phyloP scores from a whole-genome alignment of 1,140 invertebrate genomes.

The Drosophila azteca region DNA sequence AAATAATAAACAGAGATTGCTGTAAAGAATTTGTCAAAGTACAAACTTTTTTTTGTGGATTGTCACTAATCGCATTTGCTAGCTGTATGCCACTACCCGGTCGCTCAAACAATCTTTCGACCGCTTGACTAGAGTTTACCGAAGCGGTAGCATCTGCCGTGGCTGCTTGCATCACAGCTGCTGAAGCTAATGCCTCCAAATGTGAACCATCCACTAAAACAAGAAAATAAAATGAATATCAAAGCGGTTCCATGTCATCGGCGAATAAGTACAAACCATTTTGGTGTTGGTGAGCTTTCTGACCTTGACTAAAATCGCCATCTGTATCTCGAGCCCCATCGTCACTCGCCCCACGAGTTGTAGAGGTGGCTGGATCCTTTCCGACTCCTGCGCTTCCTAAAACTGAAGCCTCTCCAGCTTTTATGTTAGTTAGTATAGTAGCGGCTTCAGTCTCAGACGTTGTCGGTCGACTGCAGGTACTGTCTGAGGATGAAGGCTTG shows the following conservation, averaged over 20 bases:
- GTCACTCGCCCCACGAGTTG: constrained; percentile 7
- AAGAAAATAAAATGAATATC: constrained; percentile 2
- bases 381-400: constrained; percentile 2
- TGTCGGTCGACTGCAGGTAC: constrained; percentile 37
- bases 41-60: constrained; percentile 24
- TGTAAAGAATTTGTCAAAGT: neutral
- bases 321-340: constrained; percentile 4
- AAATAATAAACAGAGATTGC: neutral
- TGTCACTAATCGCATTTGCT: constrained; percentile 32
- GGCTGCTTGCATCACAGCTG: constrained; percentile 70
- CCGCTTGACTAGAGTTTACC: constrained; percentile 22
- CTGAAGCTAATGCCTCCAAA: constrained; percentile 75
- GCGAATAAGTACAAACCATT: constrained; percentile 42
- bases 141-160: constrained; percentile 35
- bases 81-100: constrained; percentile 4
- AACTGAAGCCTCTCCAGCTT: constrained; percentile 55
- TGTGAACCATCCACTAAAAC: constrained; percentile 64
- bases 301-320: constrained; percentile 1
- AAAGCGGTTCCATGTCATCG: too few species aligned
- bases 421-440: constrained; percentile 74
- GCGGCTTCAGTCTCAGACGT: constrained; percentile 74
- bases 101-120: constrained; percentile 22
- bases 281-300: constrained; percentile 25
- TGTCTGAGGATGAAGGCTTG: neutral
- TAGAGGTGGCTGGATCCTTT: constrained; percentile 39